A percentile compares a stretch with the other conserved stretches of the same genome.
phyloP scores from a whole-genome alignment of 2,888 invertebrate species.

The Melanotus villosus region DNA sequence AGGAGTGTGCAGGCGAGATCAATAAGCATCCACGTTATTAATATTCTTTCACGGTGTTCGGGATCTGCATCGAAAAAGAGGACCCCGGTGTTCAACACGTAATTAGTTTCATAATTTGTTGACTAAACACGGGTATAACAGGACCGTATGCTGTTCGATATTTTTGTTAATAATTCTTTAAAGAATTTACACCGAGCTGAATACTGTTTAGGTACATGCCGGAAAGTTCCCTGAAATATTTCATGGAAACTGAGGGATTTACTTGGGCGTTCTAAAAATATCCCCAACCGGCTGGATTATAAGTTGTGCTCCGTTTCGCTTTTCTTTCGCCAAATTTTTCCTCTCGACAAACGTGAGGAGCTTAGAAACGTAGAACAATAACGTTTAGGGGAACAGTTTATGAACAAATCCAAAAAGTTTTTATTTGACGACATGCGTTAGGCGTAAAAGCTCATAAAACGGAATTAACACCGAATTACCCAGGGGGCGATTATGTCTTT shows the following conservation, averaged over 20 bases:
- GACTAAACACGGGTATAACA: slow-evolving; percentile 10
- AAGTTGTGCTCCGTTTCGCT: not conserved
- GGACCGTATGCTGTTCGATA: slow-evolving; percentile 2
- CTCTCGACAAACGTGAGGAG: slow-evolving; percentile 1
- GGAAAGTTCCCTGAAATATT: too few relatives aligned
- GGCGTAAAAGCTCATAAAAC: slow-evolving; percentile 4
- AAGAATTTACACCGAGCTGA: slow-evolving; percentile 4
- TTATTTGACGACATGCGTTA: slow-evolving; percentile 15
- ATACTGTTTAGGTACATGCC: not conserved
- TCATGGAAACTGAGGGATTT: not conserved
- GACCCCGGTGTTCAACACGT: slow-evolving; percentile 17
- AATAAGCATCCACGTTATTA: slow-evolving; percentile 21
- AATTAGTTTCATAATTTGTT: slow-evolving; percentile 23
- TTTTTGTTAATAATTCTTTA: slow-evolving; percentile 18
- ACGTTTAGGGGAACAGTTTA: slow-evolving; percentile 4
- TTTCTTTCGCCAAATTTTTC: slow-evolving; percentile 10
- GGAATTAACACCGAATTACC: slow-evolving; percentile 18
- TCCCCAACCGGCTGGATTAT: slow-evolving; percentile 2
- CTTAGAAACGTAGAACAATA: slow-evolving; percentile 7
- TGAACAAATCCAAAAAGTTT: slow-evolving; percentile 14
- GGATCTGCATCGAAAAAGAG: slow-evolving; percentile 12
- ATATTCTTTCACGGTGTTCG: slow-evolving; percentile 19
- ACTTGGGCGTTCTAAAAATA: slow-evolving; percentile 12
- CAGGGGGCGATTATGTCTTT: not conserved
- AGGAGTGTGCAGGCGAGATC: slow-evolving; percentile 3